Evolutionary conservation across 2,797 vertebrate genomes (phyloP), one percentile per base, ranked within the genome.

Genomic region (Falco berigora): DNA sequence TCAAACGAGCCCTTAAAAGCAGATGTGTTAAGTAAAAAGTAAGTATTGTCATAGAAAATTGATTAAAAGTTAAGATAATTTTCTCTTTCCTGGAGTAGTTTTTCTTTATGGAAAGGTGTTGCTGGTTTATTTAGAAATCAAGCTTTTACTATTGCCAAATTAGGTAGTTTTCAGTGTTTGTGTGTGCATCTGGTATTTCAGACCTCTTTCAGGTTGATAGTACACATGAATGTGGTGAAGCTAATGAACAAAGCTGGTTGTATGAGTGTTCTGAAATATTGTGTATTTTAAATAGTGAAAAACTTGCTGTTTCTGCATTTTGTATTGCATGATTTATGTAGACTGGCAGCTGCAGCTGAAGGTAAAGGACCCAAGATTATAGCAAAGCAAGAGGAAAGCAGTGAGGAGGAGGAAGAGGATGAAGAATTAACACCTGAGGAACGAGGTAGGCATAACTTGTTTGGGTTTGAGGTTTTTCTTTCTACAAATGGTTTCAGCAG

Each of bases 401-500:
- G 98, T 72, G 99, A 98, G 73, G 99, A 99, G 58, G 99, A 99
- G 40, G 99, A 98, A 40, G 99, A 99, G 24, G 99, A 99, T 66
- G 98, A 98, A 80, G 99, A 99, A 88, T 97, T 99, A 80, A 98
- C 98, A 91, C 98, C 98, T 21, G 99, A 99, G 97, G 99, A 99
- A 95, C 98, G 97, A 98, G 99, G 99, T 99, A 95, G 59, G 86
- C 81, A 82, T 89, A 84, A 52, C 17, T 68, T 85, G 6, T 63
- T 73, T 56, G 52, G 22, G 12, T 69, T 32, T 32, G 50, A 27
- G 12, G 47, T 40, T 13, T 36, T 40, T 62, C 44, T 61, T 42
- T 42, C 23, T 78, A 38, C 8, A 44, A 61, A 74, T 36, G 59
- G 25, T 81, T 89, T 73, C 40, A 77, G 17, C 40, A 77, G 17